Conservation (phyloP, 2,888 invertebrate species). For the Phanerotoma sp. region DNA sequence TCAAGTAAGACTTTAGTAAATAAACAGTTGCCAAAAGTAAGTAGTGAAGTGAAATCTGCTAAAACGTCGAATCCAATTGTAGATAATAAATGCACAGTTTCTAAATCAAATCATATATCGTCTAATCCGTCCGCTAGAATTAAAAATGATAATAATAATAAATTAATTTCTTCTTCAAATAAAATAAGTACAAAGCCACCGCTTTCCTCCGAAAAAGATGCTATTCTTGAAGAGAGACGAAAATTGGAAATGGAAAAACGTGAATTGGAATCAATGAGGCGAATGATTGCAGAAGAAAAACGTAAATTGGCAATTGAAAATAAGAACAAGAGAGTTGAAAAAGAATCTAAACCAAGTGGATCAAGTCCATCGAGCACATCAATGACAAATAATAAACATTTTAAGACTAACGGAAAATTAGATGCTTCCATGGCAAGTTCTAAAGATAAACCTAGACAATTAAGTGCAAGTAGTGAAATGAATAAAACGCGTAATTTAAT, state of each 20-base stretch:
- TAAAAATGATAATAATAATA: conserved; percentile 5
- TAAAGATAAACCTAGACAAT: conserved; percentile 46
- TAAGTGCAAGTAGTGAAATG: conserved; percentile 41
- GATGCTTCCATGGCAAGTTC: conserved; percentile 11
- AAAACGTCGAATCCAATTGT: conserved; percentile 19
- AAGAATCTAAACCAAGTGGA: neutral
- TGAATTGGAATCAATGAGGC: conserved; percentile 50
- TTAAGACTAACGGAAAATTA: neutral
- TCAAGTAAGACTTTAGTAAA: conserved; percentile 34
- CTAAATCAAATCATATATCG: neutral
- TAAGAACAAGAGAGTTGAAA: conserved; percentile 32
- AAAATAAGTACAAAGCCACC: neutral
- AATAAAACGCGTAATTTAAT: conserved; percentile 46
- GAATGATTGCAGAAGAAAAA: conserved; percentile 50
- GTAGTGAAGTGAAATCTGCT: conserved; percentile 24
- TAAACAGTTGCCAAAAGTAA: conserved; percentile 37
- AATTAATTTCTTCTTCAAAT: conserved; percentile 13
- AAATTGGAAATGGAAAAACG: conserved; percentile 49
- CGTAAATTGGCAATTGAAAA: conserved; percentile 43
- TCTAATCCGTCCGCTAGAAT: conserved; percentile 1
- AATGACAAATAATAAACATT: neutral
- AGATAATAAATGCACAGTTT: too few species aligned
- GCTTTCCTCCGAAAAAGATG: conserved; percentile 41
- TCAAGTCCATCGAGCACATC: neutral
- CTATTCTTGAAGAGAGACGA: conserved; percentile 46